A percentile compares a stretch with the other conserved stretches of the same genome.
These are phyloP conservation scores for Clavelina lepadiformis DNA, from an alignment of 23 tunicate genomes.

Conservation along the genomic window DNA sequence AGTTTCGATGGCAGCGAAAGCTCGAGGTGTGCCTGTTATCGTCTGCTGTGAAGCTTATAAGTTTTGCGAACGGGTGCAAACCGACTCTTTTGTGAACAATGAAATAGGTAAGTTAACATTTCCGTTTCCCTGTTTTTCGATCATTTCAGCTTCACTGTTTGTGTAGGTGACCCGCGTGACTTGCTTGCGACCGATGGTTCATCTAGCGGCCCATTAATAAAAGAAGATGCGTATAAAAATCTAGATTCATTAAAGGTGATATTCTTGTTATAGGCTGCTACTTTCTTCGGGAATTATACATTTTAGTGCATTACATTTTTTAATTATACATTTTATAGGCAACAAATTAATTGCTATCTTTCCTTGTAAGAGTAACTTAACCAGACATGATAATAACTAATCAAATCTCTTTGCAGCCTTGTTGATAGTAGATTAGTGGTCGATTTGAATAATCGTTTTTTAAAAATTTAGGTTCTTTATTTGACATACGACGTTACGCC, in stretches of 20 bases:
- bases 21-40: constrained; percentile 78
- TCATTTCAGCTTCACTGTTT: background rate
- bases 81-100: constrained; percentile 86
- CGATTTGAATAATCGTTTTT: too few species aligned
- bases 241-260: constrained; percentile 46
- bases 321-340: too few species aligned
- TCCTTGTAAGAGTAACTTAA: too few species aligned
- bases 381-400: too few species aligned
- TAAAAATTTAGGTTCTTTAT: constrained; percentile 47
- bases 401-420: too few species aligned
- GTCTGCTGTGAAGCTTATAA: constrained; percentile 94
- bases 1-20: constrained; percentile 81
- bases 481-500: constrained; percentile 98
- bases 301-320: too few species aligned
- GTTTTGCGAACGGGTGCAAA: constrained; percentile 80
- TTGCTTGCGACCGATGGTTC: constrained; percentile 18
- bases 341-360: too few species aligned
- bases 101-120: constrained; percentile 57
- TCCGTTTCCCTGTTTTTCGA: background rate
- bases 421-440: too few species aligned
- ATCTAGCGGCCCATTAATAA: constrained; percentile 20
- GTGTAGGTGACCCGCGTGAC: constrained; percentile 80
- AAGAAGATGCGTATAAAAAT: constrained; percentile 37
- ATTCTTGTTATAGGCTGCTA: too few species aligned
- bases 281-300: too few species aligned